These are phyloP conservation scores for Tethea ocularis DNA, from an alignment of 2,888 invertebrate species.

Conservation along the genomic window DNA sequence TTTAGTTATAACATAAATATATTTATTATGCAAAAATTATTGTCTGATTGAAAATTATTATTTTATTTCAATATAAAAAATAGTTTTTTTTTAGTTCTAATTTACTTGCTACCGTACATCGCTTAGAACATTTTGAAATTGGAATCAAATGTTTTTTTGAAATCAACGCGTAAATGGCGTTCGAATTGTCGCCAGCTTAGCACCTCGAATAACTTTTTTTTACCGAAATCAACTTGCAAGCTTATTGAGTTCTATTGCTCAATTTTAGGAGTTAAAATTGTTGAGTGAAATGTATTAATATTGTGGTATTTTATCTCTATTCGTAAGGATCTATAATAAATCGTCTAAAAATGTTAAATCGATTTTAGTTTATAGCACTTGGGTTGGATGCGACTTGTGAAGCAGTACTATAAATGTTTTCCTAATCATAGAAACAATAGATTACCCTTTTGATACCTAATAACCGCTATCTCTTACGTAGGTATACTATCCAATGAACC, in stretches of 20 bases:
- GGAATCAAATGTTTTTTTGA: conserved; percentile 79
- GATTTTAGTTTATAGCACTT: too few relatives aligned
- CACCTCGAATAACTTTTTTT: conserved; percentile 56
- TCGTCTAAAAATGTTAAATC: neutral
- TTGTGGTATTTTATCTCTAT: neutral
- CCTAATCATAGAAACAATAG: too few relatives aligned
- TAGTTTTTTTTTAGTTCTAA: conserved; percentile 14
- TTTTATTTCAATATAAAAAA: neutral
- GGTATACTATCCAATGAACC: too few relatives aligned
- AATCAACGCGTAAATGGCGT: conserved; percentile 59
- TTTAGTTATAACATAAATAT: too few relatives aligned
- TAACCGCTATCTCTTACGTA: too few relatives aligned
- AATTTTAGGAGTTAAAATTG: conserved; percentile 26
- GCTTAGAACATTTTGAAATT: conserved; percentile 63
- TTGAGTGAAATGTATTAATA: neutral
- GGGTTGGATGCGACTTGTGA: too few relatives aligned
- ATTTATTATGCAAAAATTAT: too few relatives aligned
- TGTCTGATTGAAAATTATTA: neutral
- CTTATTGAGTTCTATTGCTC: conserved; percentile 12
- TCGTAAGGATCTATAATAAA: neutral
- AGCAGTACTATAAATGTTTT: too few relatives aligned
- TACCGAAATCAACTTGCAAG: conserved; percentile 15
- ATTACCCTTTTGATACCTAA: too few relatives aligned
- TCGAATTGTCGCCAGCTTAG: conserved; percentile 67
- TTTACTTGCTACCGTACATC: conserved; percentile 49